These are phyloP conservation scores for Bathynomus jamesi DNA, from an alignment of 1,140 invertebrate genomes.

Conservation along the genomic window DNA sequence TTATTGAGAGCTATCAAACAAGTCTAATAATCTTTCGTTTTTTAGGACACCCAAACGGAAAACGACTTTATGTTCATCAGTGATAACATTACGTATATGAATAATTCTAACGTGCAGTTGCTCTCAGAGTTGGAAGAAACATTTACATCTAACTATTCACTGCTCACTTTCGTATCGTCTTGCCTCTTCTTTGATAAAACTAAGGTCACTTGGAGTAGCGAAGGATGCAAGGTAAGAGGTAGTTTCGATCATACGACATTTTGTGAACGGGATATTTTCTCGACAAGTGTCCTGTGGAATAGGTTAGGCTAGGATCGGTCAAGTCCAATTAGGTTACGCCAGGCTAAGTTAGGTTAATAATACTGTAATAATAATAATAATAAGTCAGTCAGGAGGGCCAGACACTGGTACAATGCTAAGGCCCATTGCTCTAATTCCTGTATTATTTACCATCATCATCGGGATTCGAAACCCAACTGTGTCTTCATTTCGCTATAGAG, in stretches of 20 bases:
- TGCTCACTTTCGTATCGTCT: conserved; percentile 42
- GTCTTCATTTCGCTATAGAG: background rate
- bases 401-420: too few species aligned
- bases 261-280: background rate
- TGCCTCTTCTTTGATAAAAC: conserved; percentile 43
- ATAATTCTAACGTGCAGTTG: conserved; percentile 4
- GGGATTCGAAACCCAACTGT: background rate
- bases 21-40: background rate
- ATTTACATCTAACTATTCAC: conserved; percentile 40
- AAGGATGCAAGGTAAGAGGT: conserved; percentile 40
- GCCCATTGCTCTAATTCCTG: too few species aligned
- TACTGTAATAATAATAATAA: background rate
- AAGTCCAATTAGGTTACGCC: too few species aligned
- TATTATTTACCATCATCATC: background rate
- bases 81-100: background rate
- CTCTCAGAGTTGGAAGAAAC: conserved; percentile 29
- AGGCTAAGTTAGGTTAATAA: background rate
- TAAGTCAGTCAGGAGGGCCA: too few species aligned
- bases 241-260: background rate
- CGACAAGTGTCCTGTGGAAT: too few species aligned
- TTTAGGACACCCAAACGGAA: background rate
- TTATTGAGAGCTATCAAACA: background rate
- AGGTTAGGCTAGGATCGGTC: background rate
- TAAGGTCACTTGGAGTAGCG: conserved; percentile 41
- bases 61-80: background rate